phyloP scores from a whole-genome alignment of 2,888 invertebrate genomes.

The Xestia sexstrigata region DNA sequence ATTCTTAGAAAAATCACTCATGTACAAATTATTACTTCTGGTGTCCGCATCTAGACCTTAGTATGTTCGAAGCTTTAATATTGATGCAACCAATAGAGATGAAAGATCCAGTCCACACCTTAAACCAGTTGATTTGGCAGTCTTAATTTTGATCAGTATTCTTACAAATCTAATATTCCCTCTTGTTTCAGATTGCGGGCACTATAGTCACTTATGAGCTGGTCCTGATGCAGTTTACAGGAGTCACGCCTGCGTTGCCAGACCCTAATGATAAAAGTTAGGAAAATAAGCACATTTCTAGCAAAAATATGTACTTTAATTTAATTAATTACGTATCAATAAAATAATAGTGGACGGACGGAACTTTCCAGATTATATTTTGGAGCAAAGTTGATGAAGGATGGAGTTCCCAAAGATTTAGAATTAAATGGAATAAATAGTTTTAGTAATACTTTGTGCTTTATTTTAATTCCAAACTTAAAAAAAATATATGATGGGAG shows the following conservation, averaged over 20 bases:
- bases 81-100: not conserved
- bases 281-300: not conserved
- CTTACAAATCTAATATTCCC: not conserved
- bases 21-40: not conserved
- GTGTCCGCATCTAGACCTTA: not conserved
- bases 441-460: not conserved
- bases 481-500: too few species aligned
- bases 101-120: not conserved
- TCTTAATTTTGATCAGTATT: not conserved
- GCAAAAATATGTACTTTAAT: not conserved
- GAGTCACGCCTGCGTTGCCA: constrained; percentile 64
- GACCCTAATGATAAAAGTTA: not conserved
- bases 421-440: not conserved
- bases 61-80: not conserved
- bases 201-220: constrained; percentile 79
- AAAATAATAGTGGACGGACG: not conserved
- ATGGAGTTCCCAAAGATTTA: not conserved
- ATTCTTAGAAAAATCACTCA: not conserved
- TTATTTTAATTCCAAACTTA: not conserved
- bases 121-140: not conserved
- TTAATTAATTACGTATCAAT: not conserved
- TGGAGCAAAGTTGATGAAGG: not conserved
- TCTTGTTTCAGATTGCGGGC: constrained; percentile 67
- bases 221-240: constrained; percentile 86
- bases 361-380: not conserved